A percentile compares a stretch with the other conserved stretches of the same genome.
These are phyloP conservation scores for Scaptomyza cyrtandrae DNA, from an alignment of 2,888 invertebrate species.

Conservation along the genomic window DNA sequence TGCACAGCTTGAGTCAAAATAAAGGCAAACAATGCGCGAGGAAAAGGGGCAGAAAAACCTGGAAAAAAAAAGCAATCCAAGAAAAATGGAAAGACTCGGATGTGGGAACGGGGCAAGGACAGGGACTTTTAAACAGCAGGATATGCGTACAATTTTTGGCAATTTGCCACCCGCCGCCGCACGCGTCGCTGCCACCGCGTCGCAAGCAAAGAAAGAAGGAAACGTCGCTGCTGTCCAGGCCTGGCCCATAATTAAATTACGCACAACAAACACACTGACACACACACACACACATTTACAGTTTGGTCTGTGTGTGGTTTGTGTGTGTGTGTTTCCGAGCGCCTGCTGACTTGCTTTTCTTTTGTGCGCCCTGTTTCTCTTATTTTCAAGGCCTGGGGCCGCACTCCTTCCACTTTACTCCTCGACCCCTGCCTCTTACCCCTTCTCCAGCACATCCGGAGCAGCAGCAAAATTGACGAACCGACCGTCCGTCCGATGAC, in stretches of 20 bases:
- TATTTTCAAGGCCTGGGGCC: conserved; percentile 59
- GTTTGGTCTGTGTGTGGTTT: conserved; percentile 24
- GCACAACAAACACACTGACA: conserved; percentile 47
- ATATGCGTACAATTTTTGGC: conserved; percentile 80
- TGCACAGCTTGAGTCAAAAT: conserved; percentile 79
- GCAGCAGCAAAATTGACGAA: conserved; percentile 35
- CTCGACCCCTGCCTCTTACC: not conserved
- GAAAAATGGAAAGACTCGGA: conserved; percentile 1
- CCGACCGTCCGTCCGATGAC: conserved; percentile 10
- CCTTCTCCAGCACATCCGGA: conserved; percentile 48
- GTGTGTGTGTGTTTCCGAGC: conserved; percentile 32
- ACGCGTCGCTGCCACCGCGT: conserved; percentile 42
- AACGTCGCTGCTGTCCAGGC: conserved; percentile 47
- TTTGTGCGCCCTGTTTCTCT: conserved; percentile 46
- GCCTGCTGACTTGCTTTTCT: conserved; percentile 76
- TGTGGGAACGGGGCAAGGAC: not conserved
- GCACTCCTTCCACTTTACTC: conserved; percentile 20
- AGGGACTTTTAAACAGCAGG: conserved; percentile 78
- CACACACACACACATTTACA: conserved; percentile 12
- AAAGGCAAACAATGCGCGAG: conserved; percentile 48
- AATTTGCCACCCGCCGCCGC: conserved; percentile 78
- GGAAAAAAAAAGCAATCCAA: conserved; percentile 40
- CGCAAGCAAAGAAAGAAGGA: conserved; percentile 6
- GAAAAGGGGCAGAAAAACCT: conserved; percentile 61
- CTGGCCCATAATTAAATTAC: conserved; percentile 77